A percentile compares a stretch with the other conserved stretches of the same genome.
These are phyloP conservation scores for Rhinichthys klamathensis DNA, from an alignment of 2,113 vertebrate species.

Conservation along the genomic window DNA sequence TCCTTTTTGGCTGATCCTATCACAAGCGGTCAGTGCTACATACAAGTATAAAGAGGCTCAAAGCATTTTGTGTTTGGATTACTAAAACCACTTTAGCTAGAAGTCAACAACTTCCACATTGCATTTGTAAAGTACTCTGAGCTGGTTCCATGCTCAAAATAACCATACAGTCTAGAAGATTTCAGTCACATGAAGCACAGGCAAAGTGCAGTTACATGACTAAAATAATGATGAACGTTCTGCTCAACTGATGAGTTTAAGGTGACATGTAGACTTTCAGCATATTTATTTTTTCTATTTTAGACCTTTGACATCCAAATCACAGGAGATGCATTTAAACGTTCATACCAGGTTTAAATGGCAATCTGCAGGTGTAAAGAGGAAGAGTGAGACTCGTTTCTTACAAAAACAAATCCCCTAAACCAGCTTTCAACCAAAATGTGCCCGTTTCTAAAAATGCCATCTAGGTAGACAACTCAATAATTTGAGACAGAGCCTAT, in stretches of 20 bases:
- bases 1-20: background rate
- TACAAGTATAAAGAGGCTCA: background rate
- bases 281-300: background rate
- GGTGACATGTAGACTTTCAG: background rate
- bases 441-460: background rate
- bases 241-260: no score
- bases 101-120: background rate
- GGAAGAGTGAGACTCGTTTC: background rate
- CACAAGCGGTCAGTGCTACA: background rate
- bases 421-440: background rate
- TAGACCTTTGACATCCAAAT: background rate
- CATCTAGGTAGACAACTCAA: no score
- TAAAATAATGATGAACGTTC: no score
- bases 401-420: background rate
- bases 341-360: background rate
- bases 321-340: background rate
- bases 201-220: no score
- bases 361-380: background rate
- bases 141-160: background rate
- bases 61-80: background rate
- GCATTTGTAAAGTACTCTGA: background rate
- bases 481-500: background rate
- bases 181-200: no score
- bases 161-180: no score
- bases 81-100: background rate